These are phyloP conservation scores for Ctenopoma kingsleyae DNA, from an alignment of 2,797 vertebrate species.

Conservation along the genomic window DNA sequence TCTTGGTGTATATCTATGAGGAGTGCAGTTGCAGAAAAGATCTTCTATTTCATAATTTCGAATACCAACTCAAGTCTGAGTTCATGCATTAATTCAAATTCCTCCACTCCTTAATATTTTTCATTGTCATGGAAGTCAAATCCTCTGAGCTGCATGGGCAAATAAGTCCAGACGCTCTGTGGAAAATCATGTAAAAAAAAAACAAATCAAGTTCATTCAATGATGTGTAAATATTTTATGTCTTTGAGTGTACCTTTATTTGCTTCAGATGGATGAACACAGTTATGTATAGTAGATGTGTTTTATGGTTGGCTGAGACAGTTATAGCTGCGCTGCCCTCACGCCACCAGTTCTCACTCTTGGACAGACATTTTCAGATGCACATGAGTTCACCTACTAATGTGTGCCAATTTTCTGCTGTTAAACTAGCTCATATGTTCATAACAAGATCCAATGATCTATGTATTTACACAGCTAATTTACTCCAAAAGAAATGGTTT, in stretches of 20 bases:
- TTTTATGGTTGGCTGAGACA: slow-evolving; percentile 16
- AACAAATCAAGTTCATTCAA: slow-evolving; percentile 9
- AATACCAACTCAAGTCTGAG: slow-evolving; percentile 21
- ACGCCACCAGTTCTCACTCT: neutral
- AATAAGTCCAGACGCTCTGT: slow-evolving; percentile 14
- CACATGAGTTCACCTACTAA: slow-evolving; percentile 39
- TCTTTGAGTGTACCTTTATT: slow-evolving; percentile 20
- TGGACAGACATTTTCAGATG: slow-evolving; percentile 17
- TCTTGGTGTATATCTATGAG: slow-evolving; percentile 44
- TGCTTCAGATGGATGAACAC: slow-evolving; percentile 31
- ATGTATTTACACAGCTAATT: slow-evolving; percentile 34
- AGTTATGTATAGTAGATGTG: slow-evolving; percentile 12
- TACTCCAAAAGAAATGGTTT: slow-evolving; percentile 6
- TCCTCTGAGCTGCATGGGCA: slow-evolving; percentile 17
- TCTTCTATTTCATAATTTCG: slow-evolving; percentile 28
- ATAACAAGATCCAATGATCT: slow-evolving; percentile 29
- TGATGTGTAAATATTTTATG: slow-evolving; percentile 25
- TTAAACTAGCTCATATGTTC: slow-evolving; percentile 19
- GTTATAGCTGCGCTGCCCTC: slow-evolving; percentile 1
- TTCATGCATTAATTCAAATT: slow-evolving; percentile 50
- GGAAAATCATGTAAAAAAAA: slow-evolving; percentile 1
- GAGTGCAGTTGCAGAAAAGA: slow-evolving; percentile 23
- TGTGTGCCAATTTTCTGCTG: slow-evolving; percentile 38
- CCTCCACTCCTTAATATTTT: slow-evolving; percentile 23
- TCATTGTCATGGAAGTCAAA: slow-evolving; percentile 25